A percentile compares a stretch with the other conserved stretches of the same genome.
Conservation (phyloP, 2,113 vertebrate species). For the Limanda limanda region DNA sequence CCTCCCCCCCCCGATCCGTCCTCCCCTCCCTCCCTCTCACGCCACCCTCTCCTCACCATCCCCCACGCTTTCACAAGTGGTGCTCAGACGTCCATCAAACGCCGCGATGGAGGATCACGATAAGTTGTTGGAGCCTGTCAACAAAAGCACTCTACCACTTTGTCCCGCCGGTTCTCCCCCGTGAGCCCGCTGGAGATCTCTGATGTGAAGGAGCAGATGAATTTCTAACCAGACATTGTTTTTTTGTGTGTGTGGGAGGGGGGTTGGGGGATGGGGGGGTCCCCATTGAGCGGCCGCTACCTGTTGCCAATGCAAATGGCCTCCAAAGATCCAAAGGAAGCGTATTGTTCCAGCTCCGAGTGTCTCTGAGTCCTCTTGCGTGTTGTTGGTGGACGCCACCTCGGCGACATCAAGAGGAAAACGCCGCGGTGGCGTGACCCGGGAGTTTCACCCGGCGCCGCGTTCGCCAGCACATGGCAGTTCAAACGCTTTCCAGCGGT, state of each 20-base stretch:
- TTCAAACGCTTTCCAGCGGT: conserved; percentile 47
- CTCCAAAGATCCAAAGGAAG: conserved; percentile 49
- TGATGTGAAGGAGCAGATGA: conserved; percentile 63
- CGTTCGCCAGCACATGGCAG: not conserved
- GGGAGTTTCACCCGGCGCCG: not conserved
- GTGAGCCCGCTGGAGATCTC: conserved; percentile 57
- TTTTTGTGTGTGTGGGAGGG: not conserved
- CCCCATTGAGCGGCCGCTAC: conserved; percentile 48
- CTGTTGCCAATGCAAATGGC: conserved; percentile 78
- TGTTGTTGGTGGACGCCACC: not conserved
- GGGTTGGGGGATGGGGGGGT: not conserved
- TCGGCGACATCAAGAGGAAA: not conserved
- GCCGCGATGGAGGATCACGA: conserved; percentile 60
- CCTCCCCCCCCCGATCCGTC: conserved; percentile 31
- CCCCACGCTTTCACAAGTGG: conserved; percentile 73
- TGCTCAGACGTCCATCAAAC: conserved; percentile 76
- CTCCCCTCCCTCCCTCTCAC: conserved; percentile 19
- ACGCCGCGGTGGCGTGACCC: conserved; percentile 30
- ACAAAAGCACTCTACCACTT: conserved; percentile 64
- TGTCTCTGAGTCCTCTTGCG: conserved; percentile 21
- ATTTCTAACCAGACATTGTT: conserved; percentile 56
- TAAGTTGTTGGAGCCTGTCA: conserved; percentile 72
- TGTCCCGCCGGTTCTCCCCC: conserved; percentile 20
- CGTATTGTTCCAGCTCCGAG: conserved; percentile 31
- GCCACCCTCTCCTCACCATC: conserved; percentile 54